Evolutionary conservation across 2,888 invertebrate species (phyloP), one percentile per base, ranked within the genome.

Genomic region (Rutpela maculata): DNA sequence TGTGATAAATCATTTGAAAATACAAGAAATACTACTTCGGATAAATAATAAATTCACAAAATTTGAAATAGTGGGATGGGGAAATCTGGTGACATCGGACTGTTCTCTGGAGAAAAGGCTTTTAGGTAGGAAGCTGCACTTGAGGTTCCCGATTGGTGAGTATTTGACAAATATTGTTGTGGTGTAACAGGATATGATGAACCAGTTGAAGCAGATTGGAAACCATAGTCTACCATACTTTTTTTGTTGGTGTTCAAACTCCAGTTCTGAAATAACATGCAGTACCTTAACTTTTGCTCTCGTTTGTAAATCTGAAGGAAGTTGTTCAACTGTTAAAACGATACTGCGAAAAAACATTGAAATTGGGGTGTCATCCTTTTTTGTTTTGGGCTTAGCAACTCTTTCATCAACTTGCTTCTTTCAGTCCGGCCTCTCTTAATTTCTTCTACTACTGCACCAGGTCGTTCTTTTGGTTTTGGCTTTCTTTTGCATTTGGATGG

Each of bases 331-430:
- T 65, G 65, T 73, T 73, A 73, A 73, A 55, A 56, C 65, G 50
- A 73, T 73, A 56, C 73, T 73, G 73, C 65, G 73, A 73, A 73
- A 73, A 65, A 73, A 73, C 55, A 73, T 65, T 73, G 73, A 63
- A 65, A 73, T 73, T 65, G 65, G 73, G 43, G 55, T 65, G 55
- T 15, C 22, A 31, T 73, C 65, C 26, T 43, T 50, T 73, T 73
- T 65, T 50, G 50, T 73, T 43, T 73, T 63, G 73, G 65, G 73
- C 22, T 63, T 35, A 56, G 56, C 55, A 55, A 65, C 22, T 73
- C 55, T 73, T 63, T 65, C 31, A 73, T 55, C 26, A 56, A 63
- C 63, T 65, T 55, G 65, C 55, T 73, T 73, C 65, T 73, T 73
- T 65, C 55, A 65, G 19, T 73, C 65, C 65, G 18, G 69, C 69